Percentiles rank a stretch among this genome's conserved stretches.
These are phyloP conservation scores for Isichthys henryi DNA, from an alignment of 2,113 vertebrate genomes.

Conservation along the genomic window DNA sequence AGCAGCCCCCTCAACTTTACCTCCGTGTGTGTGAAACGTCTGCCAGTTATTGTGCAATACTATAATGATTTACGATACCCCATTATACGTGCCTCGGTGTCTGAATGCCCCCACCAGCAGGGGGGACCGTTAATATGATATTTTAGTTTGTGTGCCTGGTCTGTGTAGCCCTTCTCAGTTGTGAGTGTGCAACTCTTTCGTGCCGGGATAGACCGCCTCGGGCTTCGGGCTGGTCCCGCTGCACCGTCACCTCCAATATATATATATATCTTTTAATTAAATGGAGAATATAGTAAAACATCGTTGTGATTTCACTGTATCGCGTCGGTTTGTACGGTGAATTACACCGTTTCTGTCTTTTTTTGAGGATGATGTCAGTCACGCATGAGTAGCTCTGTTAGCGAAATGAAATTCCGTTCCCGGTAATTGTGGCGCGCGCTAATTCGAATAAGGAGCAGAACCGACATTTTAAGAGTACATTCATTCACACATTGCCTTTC, in stretches of 20 bases:
- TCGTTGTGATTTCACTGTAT: background rate
- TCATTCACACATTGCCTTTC: background rate
- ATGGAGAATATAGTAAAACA: background rate
- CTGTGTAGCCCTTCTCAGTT: background rate
- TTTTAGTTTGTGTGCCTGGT: background rate
- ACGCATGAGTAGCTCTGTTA: background rate
- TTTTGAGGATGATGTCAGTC: background rate
- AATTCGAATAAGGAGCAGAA: background rate
- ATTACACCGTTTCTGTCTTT: background rate
- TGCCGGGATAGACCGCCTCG: background rate
- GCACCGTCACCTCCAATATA: background rate
- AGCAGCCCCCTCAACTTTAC: slow-evolving; percentile 4
- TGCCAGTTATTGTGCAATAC: background rate
- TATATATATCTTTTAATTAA: background rate
- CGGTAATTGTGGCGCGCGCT: background rate
- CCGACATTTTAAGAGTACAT: background rate
- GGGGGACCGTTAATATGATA: background rate
- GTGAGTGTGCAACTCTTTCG: background rate
- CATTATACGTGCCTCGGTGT: background rate
- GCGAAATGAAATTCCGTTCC: background rate
- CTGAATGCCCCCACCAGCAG: background rate
- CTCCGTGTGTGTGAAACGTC: slow-evolving; percentile 2
- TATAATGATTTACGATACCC: background rate
- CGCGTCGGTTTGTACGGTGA: background rate
- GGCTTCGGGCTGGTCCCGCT: background rate